Evolutionary conservation across 2,113 vertebrate species (phyloP).

Genomic region (Herpailurus yagouaroundi): DNA sequence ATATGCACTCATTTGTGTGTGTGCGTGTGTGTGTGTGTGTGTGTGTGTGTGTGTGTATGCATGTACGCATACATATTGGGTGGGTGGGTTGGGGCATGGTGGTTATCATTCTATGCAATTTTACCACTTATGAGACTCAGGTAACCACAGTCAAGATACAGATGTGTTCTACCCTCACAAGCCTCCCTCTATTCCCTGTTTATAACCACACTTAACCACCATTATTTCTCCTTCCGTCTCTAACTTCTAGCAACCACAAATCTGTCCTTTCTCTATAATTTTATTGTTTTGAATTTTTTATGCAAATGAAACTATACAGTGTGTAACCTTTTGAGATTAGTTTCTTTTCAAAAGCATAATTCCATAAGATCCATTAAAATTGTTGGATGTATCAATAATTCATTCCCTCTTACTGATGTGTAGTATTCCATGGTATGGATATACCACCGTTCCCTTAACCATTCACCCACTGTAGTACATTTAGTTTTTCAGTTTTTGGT

Average conservation of each 20-base stretch:
- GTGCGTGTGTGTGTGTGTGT: not conserved
- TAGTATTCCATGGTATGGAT: not conserved
- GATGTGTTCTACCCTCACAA: not conserved
- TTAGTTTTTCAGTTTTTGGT: not conserved
- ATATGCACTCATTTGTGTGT: too few relatives aligned
- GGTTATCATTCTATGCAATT: not conserved
- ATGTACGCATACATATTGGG: too few relatives aligned
- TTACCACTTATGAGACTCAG: too few relatives aligned
- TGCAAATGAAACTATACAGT: not conserved
- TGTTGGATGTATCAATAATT: not conserved
- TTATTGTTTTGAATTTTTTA: not conserved
- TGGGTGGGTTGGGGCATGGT: not conserved
- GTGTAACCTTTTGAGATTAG: not conserved
- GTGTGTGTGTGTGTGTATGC: not conserved
- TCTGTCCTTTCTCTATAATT: not conserved
- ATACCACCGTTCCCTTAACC: not conserved
- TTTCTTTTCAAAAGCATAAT: not conserved
- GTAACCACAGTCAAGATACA: not conserved
- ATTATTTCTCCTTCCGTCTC: rapidly evolving
- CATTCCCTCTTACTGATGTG: not conserved
- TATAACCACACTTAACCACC: too few relatives aligned
- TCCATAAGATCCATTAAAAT: not conserved
- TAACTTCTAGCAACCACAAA: not conserved
- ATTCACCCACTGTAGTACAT: not conserved
- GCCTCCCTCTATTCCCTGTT: rapidly evolving